A percentile compares a stretch with the other conserved stretches of the same genome.
Evolutionary conservation across 2,888 invertebrate genomes (phyloP).

Genomic region (Eupithecia pulchellata): DNA sequence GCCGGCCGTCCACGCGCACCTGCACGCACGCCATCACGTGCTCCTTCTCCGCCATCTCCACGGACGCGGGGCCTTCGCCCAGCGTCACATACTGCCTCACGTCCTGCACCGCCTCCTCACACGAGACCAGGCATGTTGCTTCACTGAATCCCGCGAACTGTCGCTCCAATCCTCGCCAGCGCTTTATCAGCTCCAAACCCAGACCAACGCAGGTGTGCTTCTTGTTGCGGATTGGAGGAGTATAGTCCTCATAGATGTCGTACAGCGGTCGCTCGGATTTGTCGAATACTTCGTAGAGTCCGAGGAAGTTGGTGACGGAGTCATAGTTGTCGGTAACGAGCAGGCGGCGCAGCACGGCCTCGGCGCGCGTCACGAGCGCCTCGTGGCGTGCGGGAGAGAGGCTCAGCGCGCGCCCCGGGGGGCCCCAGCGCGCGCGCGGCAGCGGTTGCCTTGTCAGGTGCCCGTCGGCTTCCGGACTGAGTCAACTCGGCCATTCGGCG

Average conservation of each 20-base stretch:
- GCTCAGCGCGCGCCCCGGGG: constrained; percentile 53
- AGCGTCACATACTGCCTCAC: constrained; percentile 83
- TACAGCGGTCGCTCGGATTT: constrained; percentile 85
- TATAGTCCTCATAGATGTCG: constrained; percentile 91
- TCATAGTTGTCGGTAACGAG: constrained; percentile 95
- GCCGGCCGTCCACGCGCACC: constrained; percentile 89
- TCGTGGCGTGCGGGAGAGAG: constrained; percentile 87
- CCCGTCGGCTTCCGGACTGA: constrained; percentile 87
- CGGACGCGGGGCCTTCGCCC: constrained; percentile 83
- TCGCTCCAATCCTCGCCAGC: constrained; percentile 85
- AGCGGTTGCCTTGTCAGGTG: constrained; percentile 64
- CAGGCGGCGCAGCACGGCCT: constrained; percentile 91
- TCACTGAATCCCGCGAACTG: constrained; percentile 89
- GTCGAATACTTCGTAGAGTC: constrained; percentile 87
- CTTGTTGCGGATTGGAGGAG: constrained; percentile 90
- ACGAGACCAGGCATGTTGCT: constrained; percentile 88
- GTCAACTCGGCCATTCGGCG: constrained; percentile 99
- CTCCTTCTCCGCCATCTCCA: constrained; percentile 92
- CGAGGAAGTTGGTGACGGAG: constrained; percentile 93
- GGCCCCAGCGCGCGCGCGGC: constrained; percentile 58
- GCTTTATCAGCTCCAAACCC: constrained; percentile 88
- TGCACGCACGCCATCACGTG: constrained; percentile 93
- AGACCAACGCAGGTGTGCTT: constrained; percentile 96
- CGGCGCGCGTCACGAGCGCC: constrained; percentile 91
- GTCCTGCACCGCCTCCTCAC: constrained; percentile 92